These are phyloP conservation scores for Geopemphigus sp. DNA, from an alignment of 1,140 invertebrate genomes.

Conservation along the genomic window DNA sequence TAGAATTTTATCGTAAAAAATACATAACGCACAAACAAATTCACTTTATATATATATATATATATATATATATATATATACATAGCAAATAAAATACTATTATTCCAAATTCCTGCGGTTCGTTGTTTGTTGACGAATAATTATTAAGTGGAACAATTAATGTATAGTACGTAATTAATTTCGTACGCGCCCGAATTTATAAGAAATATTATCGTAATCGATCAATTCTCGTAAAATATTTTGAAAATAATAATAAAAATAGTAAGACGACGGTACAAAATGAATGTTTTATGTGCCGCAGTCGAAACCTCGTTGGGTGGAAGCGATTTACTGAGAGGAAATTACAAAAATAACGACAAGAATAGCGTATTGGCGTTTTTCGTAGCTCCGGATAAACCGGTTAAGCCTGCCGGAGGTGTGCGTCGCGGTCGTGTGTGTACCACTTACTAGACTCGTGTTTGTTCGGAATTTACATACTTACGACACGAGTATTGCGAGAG, in stretches of 20 bases:
- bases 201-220: neutral
- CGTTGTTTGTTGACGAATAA: neutral
- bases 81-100: too few species aligned
- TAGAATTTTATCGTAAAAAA: too few species aligned
- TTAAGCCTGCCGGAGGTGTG: neutral
- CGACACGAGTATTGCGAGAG: constrained; percentile 23
- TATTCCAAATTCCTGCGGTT: too few species aligned
- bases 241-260: neutral
- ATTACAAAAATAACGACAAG: neutral
- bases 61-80: too few species aligned
- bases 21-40: too few species aligned
- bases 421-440: neutral
- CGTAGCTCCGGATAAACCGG: constrained; percentile 39
- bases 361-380: constrained; percentile 24
- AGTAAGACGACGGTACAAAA: neutral
- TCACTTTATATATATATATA: too few species aligned
- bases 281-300: neutral
- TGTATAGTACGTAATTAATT: neutral
- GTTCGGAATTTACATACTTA: constrained; percentile 33
- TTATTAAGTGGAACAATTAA: neutral
- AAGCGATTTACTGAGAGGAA: constrained; percentile 3
- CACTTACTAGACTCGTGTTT: constrained; percentile 22
- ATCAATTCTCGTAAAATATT: neutral
- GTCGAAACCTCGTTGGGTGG: neutral
- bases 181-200: too few species aligned